phyloP scores from a whole-genome alignment of 1,140 invertebrate genomes.

The Calosoma granatense region DNA sequence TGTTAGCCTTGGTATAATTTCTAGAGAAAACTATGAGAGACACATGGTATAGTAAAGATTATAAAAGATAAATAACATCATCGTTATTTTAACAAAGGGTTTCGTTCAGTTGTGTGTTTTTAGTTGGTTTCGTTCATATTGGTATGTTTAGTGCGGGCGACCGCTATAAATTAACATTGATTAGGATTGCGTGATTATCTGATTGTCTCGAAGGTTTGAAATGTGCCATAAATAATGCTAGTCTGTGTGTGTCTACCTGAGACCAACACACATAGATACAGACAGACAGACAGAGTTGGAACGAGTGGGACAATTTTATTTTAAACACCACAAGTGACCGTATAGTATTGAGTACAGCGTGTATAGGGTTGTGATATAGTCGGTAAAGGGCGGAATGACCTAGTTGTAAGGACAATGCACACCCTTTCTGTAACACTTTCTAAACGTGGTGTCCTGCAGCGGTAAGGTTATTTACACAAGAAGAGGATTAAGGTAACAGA shows the following conservation, averaged over 20 bases:
- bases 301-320: too few species aligned
- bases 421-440: background rate
- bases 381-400: background rate
- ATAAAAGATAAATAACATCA: too few species aligned
- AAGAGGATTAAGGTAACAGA: background rate
- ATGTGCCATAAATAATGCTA: background rate
- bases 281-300: too few species aligned
- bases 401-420: background rate
- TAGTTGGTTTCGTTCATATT: too few species aligned
- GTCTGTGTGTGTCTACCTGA: too few species aligned
- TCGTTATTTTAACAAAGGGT: slow-evolving; percentile 3
- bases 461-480: background rate
- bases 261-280: too few species aligned
- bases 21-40: too few species aligned
- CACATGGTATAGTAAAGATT: too few species aligned
- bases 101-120: background rate
- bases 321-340: too few species aligned
- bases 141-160: background rate
- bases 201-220: slow-evolving; percentile 1
- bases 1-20: too few species aligned
- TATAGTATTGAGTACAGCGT: too few species aligned
- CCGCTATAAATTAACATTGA: slow-evolving; percentile 10
- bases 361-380: background rate
- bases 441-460: background rate
- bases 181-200: slow-evolving; percentile 1